Conservation (phyloP, 2,888 invertebrate species). For the Stenodera caucasica region DNA sequence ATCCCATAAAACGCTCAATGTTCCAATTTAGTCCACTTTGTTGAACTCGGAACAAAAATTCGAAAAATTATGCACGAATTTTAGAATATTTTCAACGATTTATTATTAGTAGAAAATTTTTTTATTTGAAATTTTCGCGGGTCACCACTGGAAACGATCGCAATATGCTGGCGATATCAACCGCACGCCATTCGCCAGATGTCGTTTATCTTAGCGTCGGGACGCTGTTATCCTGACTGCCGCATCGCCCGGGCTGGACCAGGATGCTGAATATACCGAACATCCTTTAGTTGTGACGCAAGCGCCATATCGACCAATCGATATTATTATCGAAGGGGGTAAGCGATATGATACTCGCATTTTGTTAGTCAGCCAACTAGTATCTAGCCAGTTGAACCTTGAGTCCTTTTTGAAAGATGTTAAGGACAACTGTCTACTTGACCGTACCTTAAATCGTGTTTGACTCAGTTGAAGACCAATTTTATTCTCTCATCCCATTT, state of each 20-base stretch:
- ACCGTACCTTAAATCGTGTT: constrained; percentile 15
- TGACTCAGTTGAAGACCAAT: neutral
- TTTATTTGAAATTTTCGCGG: neutral
- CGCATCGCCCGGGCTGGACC: constrained; percentile 55
- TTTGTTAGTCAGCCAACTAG: constrained; percentile 30
- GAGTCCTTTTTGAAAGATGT: constrained; percentile 25
- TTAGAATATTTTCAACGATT: too few relatives aligned
- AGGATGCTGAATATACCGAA: constrained; percentile 54
- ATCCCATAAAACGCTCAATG: constrained; percentile 19
- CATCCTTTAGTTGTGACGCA: constrained; percentile 48
- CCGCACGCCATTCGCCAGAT: constrained; percentile 27
- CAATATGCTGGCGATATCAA: constrained; percentile 10
- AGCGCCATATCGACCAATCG: constrained; percentile 47
- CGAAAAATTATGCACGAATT: too few relatives aligned
- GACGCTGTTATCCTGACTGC: constrained; percentile 50
- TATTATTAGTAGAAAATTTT: too few relatives aligned
- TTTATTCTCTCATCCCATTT: neutral
- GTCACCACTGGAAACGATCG: neutral
- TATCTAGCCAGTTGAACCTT: constrained; percentile 36
- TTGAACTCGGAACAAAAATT: too few relatives aligned
- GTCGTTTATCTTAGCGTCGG: constrained; percentile 39
- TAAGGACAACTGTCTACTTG: constrained; percentile 27
- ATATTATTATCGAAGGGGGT: constrained; percentile 48
- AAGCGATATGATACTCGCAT: constrained; percentile 23
- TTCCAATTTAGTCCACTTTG: constrained; percentile 1